A percentile compares a stretch with the other conserved stretches of the same genome.
Evolutionary conservation across 2,797 vertebrate species (phyloP).

Genomic region (Gymnothorax javanicus): DNA sequence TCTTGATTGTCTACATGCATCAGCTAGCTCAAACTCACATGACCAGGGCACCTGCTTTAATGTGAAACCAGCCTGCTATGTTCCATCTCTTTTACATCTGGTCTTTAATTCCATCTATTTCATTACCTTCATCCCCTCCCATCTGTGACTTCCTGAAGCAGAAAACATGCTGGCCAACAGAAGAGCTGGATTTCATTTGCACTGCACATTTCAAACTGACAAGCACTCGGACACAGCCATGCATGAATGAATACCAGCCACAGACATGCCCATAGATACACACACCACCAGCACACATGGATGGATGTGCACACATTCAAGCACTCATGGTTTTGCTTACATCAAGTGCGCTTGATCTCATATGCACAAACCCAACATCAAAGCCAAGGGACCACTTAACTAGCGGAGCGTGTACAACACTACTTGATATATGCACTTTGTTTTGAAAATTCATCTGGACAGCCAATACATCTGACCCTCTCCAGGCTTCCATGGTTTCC

Average conservation of each 20-base stretch:
- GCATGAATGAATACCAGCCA: slow-evolving; percentile 39
- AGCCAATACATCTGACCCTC: background rate
- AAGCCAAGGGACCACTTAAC: background rate
- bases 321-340: background rate
- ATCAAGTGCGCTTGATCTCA: background rate
- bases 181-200: slow-evolving; percentile 9
- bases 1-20: background rate
- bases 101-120: background rate
- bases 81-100: background rate
- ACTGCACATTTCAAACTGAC: background rate
- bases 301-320: background rate
- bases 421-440: background rate
- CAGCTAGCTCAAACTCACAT: background rate
- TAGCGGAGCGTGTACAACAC: background rate
- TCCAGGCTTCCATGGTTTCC: background rate
- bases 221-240: background rate
- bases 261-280: background rate
- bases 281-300: background rate
- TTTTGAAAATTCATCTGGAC: background rate
- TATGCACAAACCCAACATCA: background rate
- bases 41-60: background rate
- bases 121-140: background rate
- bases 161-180: background rate
- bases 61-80: background rate
- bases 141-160: background rate